A percentile compares a stretch with the other conserved stretches of the same genome.
These are phyloP conservation scores for zebrafish (Danio rerio) DNA, from an alignment of 2,113 vertebrate genomes.

Conservation along the genomic window GRCz12tu NC_133177.1:36078001-36078500, in stretches of 20 bases:
- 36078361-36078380: constrained; percentile 35
- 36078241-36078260: constrained; percentile 97
- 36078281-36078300: constrained; percentile 97
- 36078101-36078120: constrained; percentile 90
- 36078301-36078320: constrained; percentile 72
- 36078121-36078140: constrained; percentile 71
- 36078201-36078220: constrained; percentile 76
- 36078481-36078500: constrained; percentile 46
- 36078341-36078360: constrained; percentile 51
- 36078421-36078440: constrained; percentile 37
- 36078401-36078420: constrained; percentile 42
- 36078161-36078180: constrained; percentile 85
- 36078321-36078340: constrained; percentile 56
- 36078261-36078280: constrained; percentile 95
- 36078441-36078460: constrained; percentile 37
- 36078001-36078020: constrained; percentile 92
- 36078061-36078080: constrained; percentile 97
- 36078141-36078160: constrained; percentile 89
- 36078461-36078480: constrained; percentile 36
- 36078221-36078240: constrained; percentile 93
- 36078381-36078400: constrained; percentile 24
- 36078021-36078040: constrained; percentile 98
- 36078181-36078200: constrained; percentile 64
- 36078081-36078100: constrained; percentile 98
- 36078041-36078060: constrained; percentile 98